Evolutionary conservation across 2,888 invertebrate species (phyloP).

Genomic region (Antitype chi): DNA sequence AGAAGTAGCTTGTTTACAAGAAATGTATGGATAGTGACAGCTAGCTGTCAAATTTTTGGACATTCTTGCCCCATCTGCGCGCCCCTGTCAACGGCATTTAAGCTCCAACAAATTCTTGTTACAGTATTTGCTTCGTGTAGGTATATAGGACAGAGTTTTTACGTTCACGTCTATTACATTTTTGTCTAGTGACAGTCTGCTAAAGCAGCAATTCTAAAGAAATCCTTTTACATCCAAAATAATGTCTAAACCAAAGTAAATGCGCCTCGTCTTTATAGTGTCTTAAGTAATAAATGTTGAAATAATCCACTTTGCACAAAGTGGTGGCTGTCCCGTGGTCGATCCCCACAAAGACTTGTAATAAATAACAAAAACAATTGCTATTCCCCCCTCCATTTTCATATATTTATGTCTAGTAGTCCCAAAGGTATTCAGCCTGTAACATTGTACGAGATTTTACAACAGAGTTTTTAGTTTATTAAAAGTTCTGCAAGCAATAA

Average conservation of each 20-base stretch:
- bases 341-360: slow-evolving; percentile 17
- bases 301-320: slow-evolving; percentile 44
- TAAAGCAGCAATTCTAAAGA: background rate
- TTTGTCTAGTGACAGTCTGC: background rate
- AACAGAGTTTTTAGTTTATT: slow-evolving; percentile 25
- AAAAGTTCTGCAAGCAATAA: slow-evolving; percentile 3
- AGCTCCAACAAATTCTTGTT: background rate
- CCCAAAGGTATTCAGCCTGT: background rate
- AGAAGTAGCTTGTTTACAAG: too few species aligned
- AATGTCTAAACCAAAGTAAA: slow-evolving; percentile 1
- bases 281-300: slow-evolving; percentile 35
- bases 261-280: slow-evolving; percentile 13
- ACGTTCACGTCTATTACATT: background rate
- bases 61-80: too few species aligned
- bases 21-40: too few species aligned
- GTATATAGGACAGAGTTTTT: background rate
- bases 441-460: slow-evolving; percentile 11
- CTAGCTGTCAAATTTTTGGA: too few species aligned
- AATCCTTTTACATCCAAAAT: background rate
- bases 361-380: slow-evolving; percentile 43
- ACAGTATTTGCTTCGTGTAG: background rate
- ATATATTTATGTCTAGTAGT: slow-evolving; percentile 6
- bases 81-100: background rate
- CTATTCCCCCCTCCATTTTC: background rate
- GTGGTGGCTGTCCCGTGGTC: slow-evolving; percentile 10